Base-by-base conservation (phyloP, 2,797 vertebrate genomes). In the Coccyzus lansbergi region DNA sequence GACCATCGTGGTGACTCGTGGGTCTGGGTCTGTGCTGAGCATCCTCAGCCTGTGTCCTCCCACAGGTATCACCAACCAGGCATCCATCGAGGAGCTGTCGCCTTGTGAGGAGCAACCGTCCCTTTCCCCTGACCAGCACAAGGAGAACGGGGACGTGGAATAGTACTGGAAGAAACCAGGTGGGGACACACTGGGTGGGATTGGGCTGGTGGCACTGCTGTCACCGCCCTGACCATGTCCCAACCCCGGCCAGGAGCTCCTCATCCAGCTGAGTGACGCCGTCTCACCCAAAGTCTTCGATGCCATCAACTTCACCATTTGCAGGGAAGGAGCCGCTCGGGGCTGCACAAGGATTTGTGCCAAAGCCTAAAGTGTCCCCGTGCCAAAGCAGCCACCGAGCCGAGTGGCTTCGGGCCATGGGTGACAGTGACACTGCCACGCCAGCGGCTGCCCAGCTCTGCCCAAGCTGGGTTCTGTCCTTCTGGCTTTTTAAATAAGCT, bases 51-150 rank as follows among this genome's bases (percentile, higher is more conserved):
- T 79, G 1, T 10, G 49, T 48, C 64, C 31, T 29, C 38, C 91
- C 36, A 6, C 92, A 99, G 99, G 98, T 82, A 98, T 99, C 97
- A 98, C 98, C 92, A 98, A 99, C 93, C 97, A 98, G 95, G 97
- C 96, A 36, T 97, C 98, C 96, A 98, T 98, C 15, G 98, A 98
- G 16, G 98, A 98, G 86, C 96, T 97, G 84, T 98, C 96, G 3
- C 97, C 97, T 13, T 97, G 97, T 31, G 97, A 98, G 94, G 98
- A 98, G 60, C 98, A 98, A 56, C 92, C 88, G 15, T 80, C 90
- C 62, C n/a, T 84, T 5, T 87, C 79, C 29, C 79, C 92, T 0
- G 42, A 49, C 22, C 91, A 90, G 28, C 97, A 96, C 95, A 96
- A 92, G 67, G 97, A 98, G 84, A 98, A 98, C 10, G 98, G 98